A percentile compares a stretch with the other conserved stretches of the same genome.
phyloP scores from a whole-genome alignment of 2,113 vertebrate genomes.

The Mustela lutreola region DNA sequence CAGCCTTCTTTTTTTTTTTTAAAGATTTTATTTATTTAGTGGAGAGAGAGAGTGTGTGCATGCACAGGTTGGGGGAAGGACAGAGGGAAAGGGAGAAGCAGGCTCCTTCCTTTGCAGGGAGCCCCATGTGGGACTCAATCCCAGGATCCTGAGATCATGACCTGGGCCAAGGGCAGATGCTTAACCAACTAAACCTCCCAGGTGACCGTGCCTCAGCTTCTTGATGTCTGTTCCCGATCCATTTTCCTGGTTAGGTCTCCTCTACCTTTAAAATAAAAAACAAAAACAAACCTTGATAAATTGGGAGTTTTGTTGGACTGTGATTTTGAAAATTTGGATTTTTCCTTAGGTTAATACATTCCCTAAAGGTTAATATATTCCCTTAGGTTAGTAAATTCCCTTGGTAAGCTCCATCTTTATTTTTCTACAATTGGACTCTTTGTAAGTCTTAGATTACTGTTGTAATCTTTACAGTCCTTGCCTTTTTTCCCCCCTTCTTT shows the following conservation, averaged over 20 bases:
- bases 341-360: constrained; percentile 45
- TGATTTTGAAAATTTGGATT: constrained; percentile 34
- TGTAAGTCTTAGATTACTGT: neutral
- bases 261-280: neutral
- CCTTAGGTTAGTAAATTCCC: neutral
- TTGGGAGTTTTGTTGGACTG: neutral
- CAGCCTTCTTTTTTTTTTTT: neutral
- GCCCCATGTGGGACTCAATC: neutral
- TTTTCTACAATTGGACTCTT: constrained; percentile 24
- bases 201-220: neutral
- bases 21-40: neutral
- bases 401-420: neutral
- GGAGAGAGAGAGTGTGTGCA: no score
- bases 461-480: neutral
- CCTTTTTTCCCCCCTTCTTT: neutral
- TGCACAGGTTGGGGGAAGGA: no score
- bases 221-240: neutral
- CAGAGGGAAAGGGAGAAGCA: neutral
- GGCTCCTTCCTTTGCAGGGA: neutral
- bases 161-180: neutral
- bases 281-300: neutral
- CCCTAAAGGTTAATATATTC: neutral
- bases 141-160: no score
- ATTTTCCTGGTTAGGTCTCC: neutral
- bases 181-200: neutral